Evolutionary conservation across 2,113 vertebrate genomes (phyloP).

Genomic region (Alaudala cheleensis): DNA sequence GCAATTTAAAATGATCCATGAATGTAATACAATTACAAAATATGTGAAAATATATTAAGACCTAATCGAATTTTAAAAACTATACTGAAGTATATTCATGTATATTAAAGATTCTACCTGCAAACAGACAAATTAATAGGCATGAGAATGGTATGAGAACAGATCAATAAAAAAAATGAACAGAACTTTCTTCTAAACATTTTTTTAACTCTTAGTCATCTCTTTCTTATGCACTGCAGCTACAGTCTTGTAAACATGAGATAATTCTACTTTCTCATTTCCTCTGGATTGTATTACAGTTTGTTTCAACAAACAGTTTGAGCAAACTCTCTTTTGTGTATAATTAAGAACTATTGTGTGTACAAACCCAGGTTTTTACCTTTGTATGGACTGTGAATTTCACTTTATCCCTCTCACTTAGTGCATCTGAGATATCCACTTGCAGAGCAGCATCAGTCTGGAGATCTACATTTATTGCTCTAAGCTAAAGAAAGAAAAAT

Average conservation of each 20-base stretch:
- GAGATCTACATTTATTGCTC: constrained; percentile 95
- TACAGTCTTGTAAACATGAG: neutral
- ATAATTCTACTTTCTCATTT: neutral
- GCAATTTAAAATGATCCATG: neutral
- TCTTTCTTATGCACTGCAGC: neutral
- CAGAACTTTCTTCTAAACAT: neutral
- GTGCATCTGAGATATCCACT: constrained; percentile 97
- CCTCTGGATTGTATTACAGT: neutral
- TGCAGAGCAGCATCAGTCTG: constrained; percentile 95
- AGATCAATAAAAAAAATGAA: neutral
- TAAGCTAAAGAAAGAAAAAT: constrained; percentile 80
- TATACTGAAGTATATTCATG: neutral
- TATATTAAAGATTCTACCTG: neutral
- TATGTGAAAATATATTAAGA: neutral
- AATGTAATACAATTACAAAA: neutral
- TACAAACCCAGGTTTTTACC: constrained; percentile 75
- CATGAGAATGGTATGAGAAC: neutral
- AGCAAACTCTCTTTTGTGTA: neutral
- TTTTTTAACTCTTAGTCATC: neutral
- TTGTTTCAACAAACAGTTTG: neutral
- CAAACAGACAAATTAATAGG: neutral
- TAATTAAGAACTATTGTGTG: neutral
- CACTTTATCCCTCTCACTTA: constrained; percentile 98
- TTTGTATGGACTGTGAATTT: constrained; percentile 99
- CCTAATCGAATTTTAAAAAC: neutral